Evolutionary conservation across 2,888 invertebrate genomes (phyloP), one percentile per base, ranked within the genome.

Genomic region (Trachelus iudaicus): DNA sequence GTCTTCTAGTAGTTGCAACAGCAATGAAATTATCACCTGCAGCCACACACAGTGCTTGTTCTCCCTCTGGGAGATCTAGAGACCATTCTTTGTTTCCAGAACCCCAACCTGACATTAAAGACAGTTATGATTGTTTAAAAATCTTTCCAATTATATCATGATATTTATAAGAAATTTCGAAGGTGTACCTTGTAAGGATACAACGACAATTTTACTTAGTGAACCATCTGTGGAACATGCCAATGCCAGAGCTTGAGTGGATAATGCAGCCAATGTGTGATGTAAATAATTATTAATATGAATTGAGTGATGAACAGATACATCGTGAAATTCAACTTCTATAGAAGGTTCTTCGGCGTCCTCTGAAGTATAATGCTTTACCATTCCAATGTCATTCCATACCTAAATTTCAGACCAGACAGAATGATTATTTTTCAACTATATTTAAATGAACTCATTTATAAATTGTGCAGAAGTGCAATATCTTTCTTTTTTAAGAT

Each of bases 261-360:
- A 97, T 77, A 99, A 92, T 80, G 97, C 96, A 13, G 97, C 99
- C 94, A 99, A 95, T 1, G 95, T 95, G 92, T 98, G 98, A 82
- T 95, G 95, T 69, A 95, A 92, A 88, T 95, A 95, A 92, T 99
- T 99, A 86, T 95, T 95, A 83, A 99, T 93, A 89, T 98, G 97
- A 90, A 99, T 94, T 34, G 97, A 95, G 89, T 98, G 98, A 90
- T 99, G 98, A 15, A 97, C 93, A 75, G 95, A 94, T 0, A 96
- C 94, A 92, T 99, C 98, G 87, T 99, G 98, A 91, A 99, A 99
- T 91, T 98, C 98, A 0, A 99, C 96, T 90, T 98, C 98, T 76
- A 99, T 97, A 73, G 89, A 86, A 30, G 88, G 89, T 40, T 91
- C 90, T 30, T 84, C 86, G 77, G 96, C 96, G 0, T 94, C 95